phyloP scores from a whole-genome alignment of 2,113 vertebrate species.

The Promerops cafer region DNA sequence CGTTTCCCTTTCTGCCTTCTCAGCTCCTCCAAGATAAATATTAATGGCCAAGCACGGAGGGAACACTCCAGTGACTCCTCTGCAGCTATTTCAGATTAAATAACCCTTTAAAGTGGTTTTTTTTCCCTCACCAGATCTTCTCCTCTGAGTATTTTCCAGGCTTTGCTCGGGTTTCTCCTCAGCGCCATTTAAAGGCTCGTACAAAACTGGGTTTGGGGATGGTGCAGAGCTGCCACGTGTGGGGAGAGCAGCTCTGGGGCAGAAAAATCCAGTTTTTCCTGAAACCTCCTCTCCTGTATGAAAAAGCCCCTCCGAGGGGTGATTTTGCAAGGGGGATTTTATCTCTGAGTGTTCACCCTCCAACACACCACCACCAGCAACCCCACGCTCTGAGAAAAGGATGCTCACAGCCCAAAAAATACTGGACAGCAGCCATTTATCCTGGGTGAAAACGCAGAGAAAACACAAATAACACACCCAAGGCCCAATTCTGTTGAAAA shows the following conservation, averaged over 20 bases:
- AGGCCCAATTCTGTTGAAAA: not conserved
- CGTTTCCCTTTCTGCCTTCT: constrained; percentile 1
- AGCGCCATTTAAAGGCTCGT: not conserved
- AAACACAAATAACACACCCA: not conserved
- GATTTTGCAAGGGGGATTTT: not conserved
- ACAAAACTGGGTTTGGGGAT: not conserved
- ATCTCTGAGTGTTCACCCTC: accelerated
- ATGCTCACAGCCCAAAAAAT: accelerated
- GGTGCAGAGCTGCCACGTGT: not conserved
- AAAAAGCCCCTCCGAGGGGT: not conserved
- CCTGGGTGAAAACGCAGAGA: not conserved
- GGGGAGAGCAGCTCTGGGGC: not conserved
- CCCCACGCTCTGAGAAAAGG: not conserved
- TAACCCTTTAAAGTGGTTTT: not conserved
- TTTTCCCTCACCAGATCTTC: not conserved
- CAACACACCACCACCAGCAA: not conserved
- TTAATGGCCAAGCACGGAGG: not conserved
- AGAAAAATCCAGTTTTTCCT: not conserved
- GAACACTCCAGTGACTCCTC: not conserved
- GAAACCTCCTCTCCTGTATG: no score
- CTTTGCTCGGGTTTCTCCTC: not conserved
- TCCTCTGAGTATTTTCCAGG: not conserved
- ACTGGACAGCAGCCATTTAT: accelerated
- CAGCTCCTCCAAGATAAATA: constrained; percentile 18
- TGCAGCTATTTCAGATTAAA: not conserved